Percentiles rank a stretch among this genome's conserved stretches.
Conservation (phyloP, 2,888 invertebrate species). For the Odontothrips loti region DNA sequence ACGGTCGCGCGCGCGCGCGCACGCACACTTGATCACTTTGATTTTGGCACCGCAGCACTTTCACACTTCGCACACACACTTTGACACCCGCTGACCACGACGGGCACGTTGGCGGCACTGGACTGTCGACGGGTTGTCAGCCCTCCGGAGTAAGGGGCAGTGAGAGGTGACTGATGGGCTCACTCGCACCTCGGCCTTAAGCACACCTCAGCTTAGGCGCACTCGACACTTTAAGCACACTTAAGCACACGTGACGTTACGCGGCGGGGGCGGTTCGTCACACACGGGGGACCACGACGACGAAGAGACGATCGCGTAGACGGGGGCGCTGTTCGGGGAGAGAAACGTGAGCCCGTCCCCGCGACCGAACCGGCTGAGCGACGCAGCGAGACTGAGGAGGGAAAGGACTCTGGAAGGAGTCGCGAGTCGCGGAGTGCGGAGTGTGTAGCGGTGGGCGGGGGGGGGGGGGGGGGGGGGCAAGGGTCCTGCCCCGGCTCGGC, state of each 20-base stretch:
- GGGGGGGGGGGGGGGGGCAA: not conserved
- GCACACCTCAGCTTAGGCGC: no score
- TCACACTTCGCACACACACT: not conserved
- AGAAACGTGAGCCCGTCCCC: not conserved
- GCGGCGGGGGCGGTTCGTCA: not conserved
- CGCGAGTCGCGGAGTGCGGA: not conserved
- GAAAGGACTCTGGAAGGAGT: no score
- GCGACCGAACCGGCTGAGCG: not conserved
- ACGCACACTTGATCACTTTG: not conserved
- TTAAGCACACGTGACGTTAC: not conserved
- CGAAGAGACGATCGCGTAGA: not conserved
- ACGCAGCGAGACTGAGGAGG: conserved; percentile 8
- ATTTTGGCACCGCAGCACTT: no score
- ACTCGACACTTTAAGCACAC: not conserved
- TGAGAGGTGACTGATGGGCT: no score
- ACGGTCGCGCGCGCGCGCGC: not conserved
- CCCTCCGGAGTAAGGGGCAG: no score
- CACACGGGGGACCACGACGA: not conserved
- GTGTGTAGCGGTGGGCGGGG: not conserved
- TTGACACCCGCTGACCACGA: no score
- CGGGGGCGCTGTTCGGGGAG: not conserved
- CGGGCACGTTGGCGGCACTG: no score
- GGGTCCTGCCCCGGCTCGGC: not conserved
- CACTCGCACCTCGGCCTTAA: no score
- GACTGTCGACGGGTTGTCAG: no score